Evolutionary conservation across 2,113 vertebrate species (phyloP).

Genomic region (Electrona antarctica): DNA sequence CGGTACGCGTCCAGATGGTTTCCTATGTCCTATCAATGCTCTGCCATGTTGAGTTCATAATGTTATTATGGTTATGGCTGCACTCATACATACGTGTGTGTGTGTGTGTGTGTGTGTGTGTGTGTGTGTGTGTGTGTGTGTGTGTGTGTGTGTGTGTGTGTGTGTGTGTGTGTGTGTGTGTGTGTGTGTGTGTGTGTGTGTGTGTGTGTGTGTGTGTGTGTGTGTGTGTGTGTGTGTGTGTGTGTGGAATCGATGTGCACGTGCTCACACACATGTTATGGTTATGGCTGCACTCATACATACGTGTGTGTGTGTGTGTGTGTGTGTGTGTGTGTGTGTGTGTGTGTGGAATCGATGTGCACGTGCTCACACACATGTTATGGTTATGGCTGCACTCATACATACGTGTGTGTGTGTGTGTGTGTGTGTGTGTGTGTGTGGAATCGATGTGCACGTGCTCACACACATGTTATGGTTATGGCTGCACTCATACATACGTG

Average conservation of each 20-base stretch:
- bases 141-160: conserved; percentile 6
- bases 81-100: background rate
- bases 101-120: background rate
- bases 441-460: conserved; percentile 5
- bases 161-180: background rate
- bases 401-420: background rate
- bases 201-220: conserved; percentile 11
- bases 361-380: background rate
- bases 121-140: conserved; percentile 11
- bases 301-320: conserved; percentile 14
- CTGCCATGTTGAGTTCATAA: conserved; percentile 50
- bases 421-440: background rate
- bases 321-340: conserved; percentile 1
- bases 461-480: conserved; percentile 17
- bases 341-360: conserved; percentile 6
- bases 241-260: conserved; percentile 2
- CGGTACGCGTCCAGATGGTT: conserved; percentile 69
- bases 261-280: too few species aligned
- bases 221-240: conserved; percentile 4
- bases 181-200: background rate
- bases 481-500: conserved; percentile 7
- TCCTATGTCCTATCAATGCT: conserved; percentile 54
- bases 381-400: conserved; percentile 27
- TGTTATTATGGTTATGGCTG: conserved; percentile 33
- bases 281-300: too few species aligned